Base-by-base conservation (phyloP, 37 sponge, comb jelly and placozoan genomes). In the Trichoplax adhaerens region DNA sequence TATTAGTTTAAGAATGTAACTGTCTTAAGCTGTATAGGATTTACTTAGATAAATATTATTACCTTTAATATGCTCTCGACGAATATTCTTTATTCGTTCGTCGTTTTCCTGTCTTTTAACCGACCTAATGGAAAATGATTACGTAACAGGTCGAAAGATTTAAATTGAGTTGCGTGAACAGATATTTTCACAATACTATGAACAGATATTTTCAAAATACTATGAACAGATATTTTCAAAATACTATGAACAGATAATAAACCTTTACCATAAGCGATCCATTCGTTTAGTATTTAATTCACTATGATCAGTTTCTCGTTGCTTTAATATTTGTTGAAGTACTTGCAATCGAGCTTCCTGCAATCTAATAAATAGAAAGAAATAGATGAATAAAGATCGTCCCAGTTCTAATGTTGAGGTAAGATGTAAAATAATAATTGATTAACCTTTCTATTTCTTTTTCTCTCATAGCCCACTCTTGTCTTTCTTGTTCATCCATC, bases 401-500 rank as follows among this genome's bases (percentile, higher is more conserved):
- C 10, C 52, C 56, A 70, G 58, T n/a, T 70, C 56, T 52, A 51
- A 4, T 70, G 4, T 52, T n/a, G 54, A 48, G n/a, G 56, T 70
- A 48, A 57, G 71, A 57, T 10, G 72, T 71, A 52, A 67, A 67
- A 54, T 53, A 67, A 60, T 60, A 8, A 60, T 60, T 60, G 12
- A 60, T 60, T 60, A 60, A 60, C 12, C 29, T 29, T 29, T 29
- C 29, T 2, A 95, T 90, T 74, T 95, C 91, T 8, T 66, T 73
- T 71, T 95, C 96, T 8, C 96, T 74, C 67, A 74, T 83, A 3
- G 77, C 86, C 96, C 96, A 95, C 82, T 95, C 91, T 70, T 71
- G 84, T 69, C 87, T 80, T 78, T 95, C 96, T 82, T 91, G 91
- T 52, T 95, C 88, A 76, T 95, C 87, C 96, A 95, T 95, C 96